A percentile compares a stretch with the other conserved stretches of the same genome.
These are phyloP conservation scores for Solea senegalensis DNA, from an alignment of 2,113 vertebrate species.

Conservation along the genomic window DNA sequence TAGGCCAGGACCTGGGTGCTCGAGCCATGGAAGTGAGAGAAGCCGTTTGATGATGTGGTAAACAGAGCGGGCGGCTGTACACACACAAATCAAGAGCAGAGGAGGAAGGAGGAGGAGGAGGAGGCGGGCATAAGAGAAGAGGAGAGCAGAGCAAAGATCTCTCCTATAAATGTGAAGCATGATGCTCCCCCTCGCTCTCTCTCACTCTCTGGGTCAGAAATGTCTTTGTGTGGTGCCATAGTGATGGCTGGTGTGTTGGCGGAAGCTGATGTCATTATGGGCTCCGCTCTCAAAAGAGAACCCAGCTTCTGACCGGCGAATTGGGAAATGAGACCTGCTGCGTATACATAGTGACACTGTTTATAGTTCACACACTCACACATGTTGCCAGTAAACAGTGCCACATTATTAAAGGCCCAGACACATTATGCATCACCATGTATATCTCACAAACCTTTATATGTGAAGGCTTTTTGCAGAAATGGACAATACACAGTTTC, in stretches of 20 bases:
- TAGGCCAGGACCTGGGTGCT: conserved; percentile 12
- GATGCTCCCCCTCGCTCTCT: conserved; percentile 79
- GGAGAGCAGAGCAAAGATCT: conserved; percentile 53
- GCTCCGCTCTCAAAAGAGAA: conserved; percentile 83
- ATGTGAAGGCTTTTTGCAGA: too few species aligned
- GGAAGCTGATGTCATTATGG: conserved; percentile 92
- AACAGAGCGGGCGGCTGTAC: conserved; percentile 68
- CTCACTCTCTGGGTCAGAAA: conserved; percentile 82
- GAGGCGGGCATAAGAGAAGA: conserved; percentile 25
- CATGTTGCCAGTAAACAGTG: conserved; percentile 22
- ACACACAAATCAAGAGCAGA: conserved; percentile 52
- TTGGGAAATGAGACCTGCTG: conserved; percentile 85
- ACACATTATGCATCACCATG: neutral
- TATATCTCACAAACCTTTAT: too few species aligned
- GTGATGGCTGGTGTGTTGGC: conserved; percentile 87
- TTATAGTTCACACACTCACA: conserved; percentile 62
- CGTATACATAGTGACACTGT: conserved; percentile 74
- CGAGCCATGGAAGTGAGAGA: conserved; percentile 47
- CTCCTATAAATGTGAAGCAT: conserved; percentile 83
- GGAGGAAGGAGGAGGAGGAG: neutral
- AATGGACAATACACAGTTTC: too few species aligned
- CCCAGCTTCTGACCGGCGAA: conserved; percentile 81
- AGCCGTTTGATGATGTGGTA: conserved; percentile 63
- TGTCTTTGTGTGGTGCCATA: conserved; percentile 89
- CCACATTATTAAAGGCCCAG: neutral